phyloP scores from a whole-genome alignment of 2,113 vertebrate species.

The Pelecanoides urinatrix region DNA sequence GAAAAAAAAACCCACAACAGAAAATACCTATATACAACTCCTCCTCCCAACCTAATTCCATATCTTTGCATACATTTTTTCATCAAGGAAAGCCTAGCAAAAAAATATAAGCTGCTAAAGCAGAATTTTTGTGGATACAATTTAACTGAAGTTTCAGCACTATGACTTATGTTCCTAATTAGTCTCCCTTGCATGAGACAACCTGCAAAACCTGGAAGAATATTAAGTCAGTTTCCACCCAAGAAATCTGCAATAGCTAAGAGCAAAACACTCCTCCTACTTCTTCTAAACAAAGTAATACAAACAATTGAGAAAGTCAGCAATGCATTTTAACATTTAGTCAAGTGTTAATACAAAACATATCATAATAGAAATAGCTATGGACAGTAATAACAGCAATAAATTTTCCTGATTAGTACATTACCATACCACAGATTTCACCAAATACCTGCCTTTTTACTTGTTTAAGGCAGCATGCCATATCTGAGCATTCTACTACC shows the following conservation, averaged over 20 bases:
- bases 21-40: not conserved
- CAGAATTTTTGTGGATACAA: not conserved
- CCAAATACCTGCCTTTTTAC: not conserved
- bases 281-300: not conserved
- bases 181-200: not conserved
- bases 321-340: not conserved
- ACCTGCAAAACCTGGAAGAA: not conserved
- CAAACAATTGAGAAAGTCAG: not conserved
- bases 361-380: not conserved
- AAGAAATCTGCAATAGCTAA: not conserved
- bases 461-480: not conserved
- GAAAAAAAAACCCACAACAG: not conserved
- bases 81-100: not conserved
- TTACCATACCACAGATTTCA: not conserved
- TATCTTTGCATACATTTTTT: not conserved
- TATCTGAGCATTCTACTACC: not conserved
- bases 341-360: not conserved
- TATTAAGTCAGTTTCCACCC: not conserved
- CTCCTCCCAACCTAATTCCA: not conserved
- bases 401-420: not conserved
- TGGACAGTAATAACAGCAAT: not conserved
- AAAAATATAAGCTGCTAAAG: not conserved
- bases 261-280: not conserved
- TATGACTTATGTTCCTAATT: not conserved
- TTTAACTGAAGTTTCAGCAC: not conserved